Percentiles rank a stretch among this genome's conserved stretches.
Conservation (phyloP, 2,888 invertebrate genomes). For the Neocrepidodera transversa region DNA sequence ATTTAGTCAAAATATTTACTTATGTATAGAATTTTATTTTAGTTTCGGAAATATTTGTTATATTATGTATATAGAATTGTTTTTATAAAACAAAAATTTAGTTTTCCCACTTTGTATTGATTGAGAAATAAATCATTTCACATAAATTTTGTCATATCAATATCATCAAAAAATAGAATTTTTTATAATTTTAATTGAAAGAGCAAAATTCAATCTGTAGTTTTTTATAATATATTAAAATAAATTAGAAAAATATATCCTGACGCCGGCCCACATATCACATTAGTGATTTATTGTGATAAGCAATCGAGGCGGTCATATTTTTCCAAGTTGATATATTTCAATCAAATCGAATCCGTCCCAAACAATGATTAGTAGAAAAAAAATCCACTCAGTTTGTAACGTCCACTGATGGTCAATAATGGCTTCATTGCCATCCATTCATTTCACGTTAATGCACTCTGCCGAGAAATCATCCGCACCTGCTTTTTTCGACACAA, state of each 20-base stretch:
- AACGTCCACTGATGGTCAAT: constrained; percentile 54
- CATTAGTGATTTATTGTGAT: constrained; percentile 57
- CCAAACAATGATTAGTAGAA: constrained; percentile 59
- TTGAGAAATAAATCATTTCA: background rate
- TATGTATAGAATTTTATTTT: no score
- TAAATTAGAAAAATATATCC: background rate
- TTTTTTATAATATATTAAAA: no score
- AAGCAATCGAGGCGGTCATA: constrained; percentile 52
- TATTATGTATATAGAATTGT: no score
- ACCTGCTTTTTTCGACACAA: constrained; percentile 37
- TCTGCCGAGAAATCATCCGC: constrained; percentile 43
- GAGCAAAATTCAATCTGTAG: no score
- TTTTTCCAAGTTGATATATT: constrained; percentile 58
- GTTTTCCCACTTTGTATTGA: background rate
- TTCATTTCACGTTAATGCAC: constrained; percentile 57
- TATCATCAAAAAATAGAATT: background rate
- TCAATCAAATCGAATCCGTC: constrained; percentile 58
- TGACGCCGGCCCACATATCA: constrained; percentile 13
- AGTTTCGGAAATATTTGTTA: background rate
- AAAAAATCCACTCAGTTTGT: constrained; percentile 51
- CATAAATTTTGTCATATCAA: background rate
- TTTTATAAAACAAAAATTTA: background rate
- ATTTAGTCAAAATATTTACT: no score
- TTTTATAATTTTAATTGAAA: no score
- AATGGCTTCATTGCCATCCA: constrained; percentile 58